Percentiles rank a stretch among this genome's conserved stretches.
These are phyloP conservation scores for Lindbergichthys nudifrons DNA, from an alignment of 2,797 vertebrate genomes.

Conservation along the genomic window DNA sequence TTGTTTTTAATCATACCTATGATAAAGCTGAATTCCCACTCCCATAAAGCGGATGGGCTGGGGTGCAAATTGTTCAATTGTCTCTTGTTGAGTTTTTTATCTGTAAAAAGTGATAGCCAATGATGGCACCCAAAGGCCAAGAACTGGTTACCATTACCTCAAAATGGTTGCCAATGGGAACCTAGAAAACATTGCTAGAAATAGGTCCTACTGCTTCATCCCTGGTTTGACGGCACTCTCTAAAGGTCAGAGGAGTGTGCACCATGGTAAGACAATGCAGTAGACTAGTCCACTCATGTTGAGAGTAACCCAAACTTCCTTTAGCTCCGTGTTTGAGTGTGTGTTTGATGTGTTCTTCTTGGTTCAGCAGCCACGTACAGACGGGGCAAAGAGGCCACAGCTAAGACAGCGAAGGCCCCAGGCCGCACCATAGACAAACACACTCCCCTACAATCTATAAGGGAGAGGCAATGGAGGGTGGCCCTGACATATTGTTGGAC, in stretches of 20 bases:
- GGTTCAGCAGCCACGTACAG: conserved; percentile 65
- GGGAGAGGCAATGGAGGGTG: conserved; percentile 62
- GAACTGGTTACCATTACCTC: no score
- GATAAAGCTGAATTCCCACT: no score
- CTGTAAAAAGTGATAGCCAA: no score
- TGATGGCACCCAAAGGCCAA: no score
- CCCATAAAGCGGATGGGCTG: no score
- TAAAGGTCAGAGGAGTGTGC: conserved; percentile 42
- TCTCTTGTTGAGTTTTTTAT: no score
- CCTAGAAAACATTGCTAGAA: no score
- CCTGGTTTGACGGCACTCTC: conserved; percentile 11
- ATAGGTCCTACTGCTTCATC: not conserved
- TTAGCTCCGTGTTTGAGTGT: conserved; percentile 61
- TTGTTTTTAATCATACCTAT: no score
- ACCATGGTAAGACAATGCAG: conserved; percentile 43
- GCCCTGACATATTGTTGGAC: conserved; percentile 62
- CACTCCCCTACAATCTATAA: conserved; percentile 67
- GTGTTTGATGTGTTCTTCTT: conserved; percentile 74
- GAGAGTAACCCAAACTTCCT: conserved; percentile 64
- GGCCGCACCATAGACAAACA: conserved; percentile 78
- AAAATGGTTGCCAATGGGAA: no score
- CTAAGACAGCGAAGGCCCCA: conserved; percentile 63
- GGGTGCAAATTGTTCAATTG: no score
- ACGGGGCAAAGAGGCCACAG: conserved; percentile 58
- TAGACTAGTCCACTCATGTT: conserved; percentile 54